Percentiles rank a stretch among this genome's conserved stretches.
These are phyloP conservation scores for Arctia plantaginis DNA, from an alignment of 2,888 invertebrate species.

Conservation along the genomic window DNA sequence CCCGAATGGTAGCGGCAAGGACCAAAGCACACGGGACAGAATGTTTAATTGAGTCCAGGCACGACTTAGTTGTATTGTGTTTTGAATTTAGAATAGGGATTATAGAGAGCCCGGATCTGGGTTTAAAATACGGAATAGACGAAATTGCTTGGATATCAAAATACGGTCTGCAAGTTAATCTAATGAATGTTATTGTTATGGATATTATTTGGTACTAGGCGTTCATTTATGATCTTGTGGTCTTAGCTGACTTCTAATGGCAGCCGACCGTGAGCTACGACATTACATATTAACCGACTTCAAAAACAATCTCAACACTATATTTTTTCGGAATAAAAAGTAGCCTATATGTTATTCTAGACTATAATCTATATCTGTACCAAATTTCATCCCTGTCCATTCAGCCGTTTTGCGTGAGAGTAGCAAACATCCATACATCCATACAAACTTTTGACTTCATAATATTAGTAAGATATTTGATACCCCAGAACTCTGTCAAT, in stretches of 20 bases:
- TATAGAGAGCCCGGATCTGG: background rate
- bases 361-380: too few species aligned
- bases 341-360: too few species aligned
- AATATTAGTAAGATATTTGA: too few species aligned
- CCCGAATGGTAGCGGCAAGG: slow-evolving; percentile 55
- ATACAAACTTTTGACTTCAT: too few species aligned
- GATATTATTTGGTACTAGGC: background rate
- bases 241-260: background rate
- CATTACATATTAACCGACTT: background rate
- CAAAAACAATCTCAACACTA: too few species aligned
- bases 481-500: too few species aligned
- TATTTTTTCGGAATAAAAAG: too few species aligned
- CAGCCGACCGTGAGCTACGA: background rate
- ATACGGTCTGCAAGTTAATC: background rate
- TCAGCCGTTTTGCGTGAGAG: too few species aligned
- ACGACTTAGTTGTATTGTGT: slow-evolving; percentile 50
- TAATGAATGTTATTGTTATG: background rate
- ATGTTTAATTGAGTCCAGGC: slow-evolving; percentile 54
- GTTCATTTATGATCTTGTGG: background rate
- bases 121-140: background rate
- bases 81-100: slow-evolving; percentile 49
- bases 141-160: background rate
- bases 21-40: slow-evolving; percentile 49
- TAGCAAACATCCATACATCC: too few species aligned
- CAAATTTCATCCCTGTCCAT: too few species aligned